These are phyloP conservation scores for Turritopsis dohrnii DNA, from an alignment of 30 jellyfish, hydroid and myxozoan species.

Conservation along the genomic window DNA sequence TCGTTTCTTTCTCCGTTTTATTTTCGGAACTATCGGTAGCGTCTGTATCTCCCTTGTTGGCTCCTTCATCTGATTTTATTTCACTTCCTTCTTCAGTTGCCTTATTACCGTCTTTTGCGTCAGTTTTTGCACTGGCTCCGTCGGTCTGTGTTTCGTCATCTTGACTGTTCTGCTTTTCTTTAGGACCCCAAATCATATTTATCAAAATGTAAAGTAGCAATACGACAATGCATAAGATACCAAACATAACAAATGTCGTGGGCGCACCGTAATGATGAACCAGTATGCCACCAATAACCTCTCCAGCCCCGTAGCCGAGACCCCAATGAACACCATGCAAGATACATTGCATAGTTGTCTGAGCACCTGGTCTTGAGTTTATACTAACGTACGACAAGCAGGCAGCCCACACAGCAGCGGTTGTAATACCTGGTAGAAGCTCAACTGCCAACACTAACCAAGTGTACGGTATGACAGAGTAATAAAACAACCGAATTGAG, in stretches of 20 bases:
- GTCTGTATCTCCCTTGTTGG: neutral
- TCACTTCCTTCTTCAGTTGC: neutral
- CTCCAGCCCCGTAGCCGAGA: constrained; percentile 99
- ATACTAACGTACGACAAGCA: constrained; percentile 90
- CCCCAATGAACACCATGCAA: constrained; percentile 99
- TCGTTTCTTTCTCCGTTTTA: neutral
- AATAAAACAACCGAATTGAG: constrained; percentile 90
- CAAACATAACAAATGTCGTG: constrained; percentile 88
- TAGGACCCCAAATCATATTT: constrained; percentile 89
- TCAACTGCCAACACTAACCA: constrained; percentile 98
- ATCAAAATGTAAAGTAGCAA: constrained; percentile 70
- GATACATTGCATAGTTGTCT: constrained; percentile 99
- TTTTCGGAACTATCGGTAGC: neutral
- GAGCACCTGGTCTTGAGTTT: constrained; percentile 92
- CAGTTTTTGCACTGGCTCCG: neutral
- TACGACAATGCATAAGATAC: constrained; percentile 90
- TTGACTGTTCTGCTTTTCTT: constrained; percentile 61
- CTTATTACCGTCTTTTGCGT: neutral
- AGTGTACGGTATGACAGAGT: constrained; percentile 92
- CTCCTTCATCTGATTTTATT: neutral
- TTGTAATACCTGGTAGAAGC: constrained; percentile 92
- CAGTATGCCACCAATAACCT: constrained; percentile 95
- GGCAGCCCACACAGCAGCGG: constrained; percentile 99
- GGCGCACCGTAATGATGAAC: constrained; percentile 99
- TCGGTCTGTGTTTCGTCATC: constrained; percentile 98